These are phyloP conservation scores for Abrostola triplasia DNA, from an alignment of 2,888 invertebrate genomes.

Conservation along the genomic window DNA sequence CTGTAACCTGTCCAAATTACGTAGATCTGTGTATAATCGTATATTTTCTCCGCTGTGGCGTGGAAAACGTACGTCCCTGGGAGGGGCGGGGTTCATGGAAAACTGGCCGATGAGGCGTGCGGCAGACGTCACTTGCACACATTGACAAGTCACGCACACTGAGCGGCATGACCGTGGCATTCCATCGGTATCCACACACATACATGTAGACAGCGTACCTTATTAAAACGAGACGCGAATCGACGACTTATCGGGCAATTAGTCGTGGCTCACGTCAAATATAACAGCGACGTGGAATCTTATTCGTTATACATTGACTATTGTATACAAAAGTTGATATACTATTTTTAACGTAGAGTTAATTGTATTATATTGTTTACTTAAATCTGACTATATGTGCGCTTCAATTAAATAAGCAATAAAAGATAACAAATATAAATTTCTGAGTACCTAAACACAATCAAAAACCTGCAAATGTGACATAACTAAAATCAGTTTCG, in stretches of 20 bases:
- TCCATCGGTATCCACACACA: slow-evolving; percentile 85
- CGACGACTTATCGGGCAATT: slow-evolving; percentile 89
- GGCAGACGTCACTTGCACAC: slow-evolving; percentile 87
- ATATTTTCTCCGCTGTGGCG: slow-evolving; percentile 66
- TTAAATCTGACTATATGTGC: slow-evolving; percentile 3
- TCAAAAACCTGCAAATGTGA: slow-evolving; percentile 30
- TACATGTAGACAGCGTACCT: slow-evolving; percentile 85
- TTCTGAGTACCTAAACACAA: slow-evolving; percentile 15
- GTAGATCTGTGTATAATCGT: slow-evolving; percentile 71
- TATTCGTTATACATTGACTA: slow-evolving; percentile 78
- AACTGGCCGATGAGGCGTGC: slow-evolving; percentile 73
- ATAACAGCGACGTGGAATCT: slow-evolving; percentile 69
- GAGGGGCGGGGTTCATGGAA: slow-evolving; percentile 66
- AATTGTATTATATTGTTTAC: background rate
- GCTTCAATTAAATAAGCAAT: background rate
- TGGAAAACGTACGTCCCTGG: slow-evolving; percentile 54
- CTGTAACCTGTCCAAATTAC: slow-evolving; percentile 67
- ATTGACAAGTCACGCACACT: slow-evolving; percentile 68
- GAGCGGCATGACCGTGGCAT: slow-evolving; percentile 82
- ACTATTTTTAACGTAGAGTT: background rate
- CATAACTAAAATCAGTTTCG: slow-evolving; percentile 31
- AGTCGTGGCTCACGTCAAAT: slow-evolving; percentile 84
- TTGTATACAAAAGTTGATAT: slow-evolving; percentile 23
- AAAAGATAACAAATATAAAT: slow-evolving; percentile 16
- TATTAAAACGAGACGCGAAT: slow-evolving; percentile 89